Evolutionary conservation across 2,113 vertebrate genomes (phyloP), one percentile per base, ranked within the genome.

Genomic region (Eurypyga helias): DNA sequence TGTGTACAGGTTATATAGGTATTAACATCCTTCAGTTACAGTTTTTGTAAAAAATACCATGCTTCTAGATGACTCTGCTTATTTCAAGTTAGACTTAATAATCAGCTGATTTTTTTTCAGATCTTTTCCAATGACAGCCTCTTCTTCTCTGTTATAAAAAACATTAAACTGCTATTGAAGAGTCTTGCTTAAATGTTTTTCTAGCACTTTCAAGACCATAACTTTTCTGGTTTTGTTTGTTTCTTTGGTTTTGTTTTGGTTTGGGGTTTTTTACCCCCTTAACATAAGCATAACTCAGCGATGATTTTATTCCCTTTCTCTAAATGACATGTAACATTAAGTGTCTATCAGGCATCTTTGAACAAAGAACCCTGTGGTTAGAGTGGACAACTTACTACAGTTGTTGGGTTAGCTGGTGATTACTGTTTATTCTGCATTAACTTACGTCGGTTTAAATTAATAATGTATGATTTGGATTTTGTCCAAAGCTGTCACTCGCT

Each of bases 401-500:
- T 36, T 91, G 70, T 72, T 19, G 66, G 89, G 55, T 29, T 90
- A 90, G 60, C 51, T 75, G 76, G 69, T n/a, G 52, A 25, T 76
- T 64, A 66, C 45, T 66, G 72, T 89, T 93, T 92, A 71, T 81
- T 92, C 57, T 89, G 38, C 69, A 67, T 76, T 83, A 95, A 82
- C 48, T 69, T 52, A 87, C 55, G 89, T 20, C 0, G 3, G 45
- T 75, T 94, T 72, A 94, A 91, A 88, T 66, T 92, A 84, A 51
- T 21, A 83, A 92, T 61, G 70, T 58, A 45, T 28, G 28, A 69
- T 72, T 60, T 96, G 94, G 86, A 87, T 94, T 87, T 49, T 72
- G 77, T 87, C 83, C 96, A 93, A 91, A 83, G 54, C 49, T 95
- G 69, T 89, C 89, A 90, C 13, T 90, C 91, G 89, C 52, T 15